phyloP scores from a whole-genome alignment of 64 coral and sea anemone genomes.

The Porites australiensis region DNA sequence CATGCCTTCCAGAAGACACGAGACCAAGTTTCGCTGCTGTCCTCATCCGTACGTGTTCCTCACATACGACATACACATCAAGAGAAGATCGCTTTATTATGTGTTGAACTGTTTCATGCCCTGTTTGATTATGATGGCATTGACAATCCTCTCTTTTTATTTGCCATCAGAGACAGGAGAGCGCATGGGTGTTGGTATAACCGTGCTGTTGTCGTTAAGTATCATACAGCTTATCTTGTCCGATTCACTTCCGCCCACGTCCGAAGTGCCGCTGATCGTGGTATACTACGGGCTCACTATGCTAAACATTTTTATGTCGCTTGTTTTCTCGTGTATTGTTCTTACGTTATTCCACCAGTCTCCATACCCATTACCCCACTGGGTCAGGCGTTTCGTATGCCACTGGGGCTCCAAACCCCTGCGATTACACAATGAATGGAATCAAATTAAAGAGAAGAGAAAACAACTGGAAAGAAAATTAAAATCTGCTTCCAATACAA shows the following conservation, averaged over 20 bases:
- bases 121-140: slow-evolving; percentile 88
- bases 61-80: slow-evolving; percentile 85
- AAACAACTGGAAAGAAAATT: slow-evolving; percentile 31
- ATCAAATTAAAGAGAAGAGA: slow-evolving; percentile 69
- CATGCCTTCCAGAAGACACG: slow-evolving; percentile 79
- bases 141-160: slow-evolving; percentile 84
- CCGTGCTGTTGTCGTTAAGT: slow-evolving; percentile 85
- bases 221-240: slow-evolving; percentile 93
- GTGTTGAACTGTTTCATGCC: slow-evolving; percentile 90
- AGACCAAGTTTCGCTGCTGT: slow-evolving; percentile 86
- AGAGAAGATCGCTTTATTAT: slow-evolving; percentile 83
- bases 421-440: slow-evolving; percentile 76
- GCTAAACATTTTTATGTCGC: slow-evolving; percentile 85
- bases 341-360: slow-evolving; percentile 71
- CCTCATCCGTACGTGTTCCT: slow-evolving; percentile 80
- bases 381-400: slow-evolving; percentile 56
- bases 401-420: slow-evolving; percentile 69
- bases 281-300: slow-evolving; percentile 91
- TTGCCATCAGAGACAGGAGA: slow-evolving; percentile 85
- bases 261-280: slow-evolving; percentile 87
- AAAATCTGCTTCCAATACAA: slow-evolving; percentile 11
- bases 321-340: slow-evolving; percentile 87
- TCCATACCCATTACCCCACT: slow-evolving; percentile 24
- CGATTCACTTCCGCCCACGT: slow-evolving; percentile 84
- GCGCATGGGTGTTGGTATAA: slow-evolving; percentile 93